These are phyloP conservation scores for Agonopterix arenella DNA, from an alignment of 2,888 invertebrate genomes.

Conservation along the genomic window DNA sequence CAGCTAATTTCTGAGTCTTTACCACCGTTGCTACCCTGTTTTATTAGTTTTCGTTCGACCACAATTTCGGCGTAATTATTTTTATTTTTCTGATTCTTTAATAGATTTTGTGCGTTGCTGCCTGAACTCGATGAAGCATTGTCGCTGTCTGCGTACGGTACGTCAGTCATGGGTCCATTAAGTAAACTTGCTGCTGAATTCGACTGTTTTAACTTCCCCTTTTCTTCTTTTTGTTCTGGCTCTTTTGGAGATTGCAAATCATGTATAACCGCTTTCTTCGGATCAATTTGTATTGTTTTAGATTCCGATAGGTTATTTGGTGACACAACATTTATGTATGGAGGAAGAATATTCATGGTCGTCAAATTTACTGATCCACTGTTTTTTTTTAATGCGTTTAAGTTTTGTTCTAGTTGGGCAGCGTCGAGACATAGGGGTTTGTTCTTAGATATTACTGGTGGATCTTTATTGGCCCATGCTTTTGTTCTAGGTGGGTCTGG, in stretches of 20 bases:
- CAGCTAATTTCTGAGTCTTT: conserved; percentile 83
- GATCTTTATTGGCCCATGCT: conserved; percentile 53
- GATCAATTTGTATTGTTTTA: conserved; percentile 69
- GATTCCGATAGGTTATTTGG: conserved; percentile 65
- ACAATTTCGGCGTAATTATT: conserved; percentile 31
- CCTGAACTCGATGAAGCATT: conserved; percentile 60
- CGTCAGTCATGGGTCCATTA: conserved; percentile 70
- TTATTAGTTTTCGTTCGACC: conserved; percentile 40
- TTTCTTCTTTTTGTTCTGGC: conserved; percentile 42
- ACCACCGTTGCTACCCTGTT: conserved; percentile 64
- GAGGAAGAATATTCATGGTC: conserved; percentile 67
- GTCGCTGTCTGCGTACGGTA: conserved; percentile 68
- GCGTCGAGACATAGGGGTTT: conserved; percentile 67
- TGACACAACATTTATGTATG: conserved; percentile 69
- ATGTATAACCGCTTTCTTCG: conserved; percentile 68
- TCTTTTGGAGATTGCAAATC: conserved; percentile 54
- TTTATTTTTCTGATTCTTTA: conserved; percentile 40
- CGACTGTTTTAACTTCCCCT: conserved; percentile 55
- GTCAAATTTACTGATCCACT: conserved; percentile 67
- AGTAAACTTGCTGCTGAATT: conserved; percentile 64
- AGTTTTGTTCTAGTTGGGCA: conserved; percentile 64
- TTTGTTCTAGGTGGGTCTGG: conserved; percentile 64
- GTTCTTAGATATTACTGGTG: conserved; percentile 41
- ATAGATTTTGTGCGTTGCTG: conserved; percentile 32
- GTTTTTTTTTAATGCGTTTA: conserved; percentile 67